Evolutionary conservation across 2,113 vertebrate species (phyloP), one percentile per base, ranked within the genome.

Genomic region (Xiphophorus couchianus): DNA sequence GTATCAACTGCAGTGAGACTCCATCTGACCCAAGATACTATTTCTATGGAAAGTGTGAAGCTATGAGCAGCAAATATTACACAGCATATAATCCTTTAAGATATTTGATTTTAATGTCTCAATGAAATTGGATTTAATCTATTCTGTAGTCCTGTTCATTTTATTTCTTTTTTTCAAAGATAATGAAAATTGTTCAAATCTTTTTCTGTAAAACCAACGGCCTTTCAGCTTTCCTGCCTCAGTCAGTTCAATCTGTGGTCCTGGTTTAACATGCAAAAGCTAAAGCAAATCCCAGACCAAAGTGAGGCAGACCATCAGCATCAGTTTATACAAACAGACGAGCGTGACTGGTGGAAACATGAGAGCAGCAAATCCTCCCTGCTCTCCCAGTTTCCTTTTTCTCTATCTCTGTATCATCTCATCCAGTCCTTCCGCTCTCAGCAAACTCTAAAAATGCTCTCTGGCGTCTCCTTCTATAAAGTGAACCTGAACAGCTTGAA

Each of bases 391-490:
- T 39, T 69, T 25, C 42, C 39, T 44, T 22, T 72, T 30, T 58
- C 69, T 58, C 19, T 65, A 48, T 74, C 51, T 77, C 48, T 28
- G 35, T 76, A 71, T 78, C 76, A 84, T 85, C 76, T 79, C 66
- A 82, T 81, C 78, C 78, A 61, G 74, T 62, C 76, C 14, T 75
- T 85, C 63, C 54, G 66, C 73, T 69, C 71, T 39, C 19, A 22
- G 67, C 30, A 5, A 78, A 37, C 64, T 73, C 67, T 74, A 28
- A 42, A 83, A 81, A 83, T 61, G 66, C 75, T 84, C 84, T 80
- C 81, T 65, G 70, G 73, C 39, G 42, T 87, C 82, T 83, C 33
- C 22, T 87, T 81, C 84, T 76, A 88, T 84, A 76, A 87, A 84
- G 62, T 80, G 76, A 84, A 75, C 67, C 69, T 30, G n/a, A 72